Conservation (phyloP, 1,140 invertebrate species). For the Caenorhabditis inopinata region DNA sequence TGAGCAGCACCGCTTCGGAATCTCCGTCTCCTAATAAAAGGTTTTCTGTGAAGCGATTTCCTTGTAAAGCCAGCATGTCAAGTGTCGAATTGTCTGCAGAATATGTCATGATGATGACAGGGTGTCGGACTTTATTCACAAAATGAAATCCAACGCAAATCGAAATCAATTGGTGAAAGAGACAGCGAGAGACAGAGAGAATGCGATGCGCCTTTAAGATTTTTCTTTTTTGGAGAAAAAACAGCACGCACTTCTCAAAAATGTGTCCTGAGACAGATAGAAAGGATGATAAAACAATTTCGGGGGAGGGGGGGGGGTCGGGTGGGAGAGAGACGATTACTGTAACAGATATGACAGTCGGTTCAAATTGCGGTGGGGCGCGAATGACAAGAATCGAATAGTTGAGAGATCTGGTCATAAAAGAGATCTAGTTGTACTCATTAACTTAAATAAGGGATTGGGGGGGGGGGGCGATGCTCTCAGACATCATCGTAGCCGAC, state of each 20-base stretch:
- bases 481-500: not conserved
- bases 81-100: too few species aligned
- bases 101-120: too few species aligned
- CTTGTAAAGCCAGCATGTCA: too few species aligned
- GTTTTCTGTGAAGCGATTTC: too few species aligned
- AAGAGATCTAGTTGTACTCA: slow-evolving; percentile 1
- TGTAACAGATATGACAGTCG: not conserved
- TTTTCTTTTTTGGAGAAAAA: not conserved
- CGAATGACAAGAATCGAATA: too few species aligned
- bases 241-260: not conserved
- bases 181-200: too few species aligned
- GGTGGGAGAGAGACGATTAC: too few species aligned
- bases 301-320: too few species aligned
- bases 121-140: slow-evolving; percentile 6
- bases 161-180: not conserved
- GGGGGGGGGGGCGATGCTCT: not conserved
- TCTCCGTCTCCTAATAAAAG: too few species aligned
- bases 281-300: not conserved
- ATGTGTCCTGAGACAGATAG: not conserved
- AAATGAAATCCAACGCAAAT: slow-evolving; percentile 27
- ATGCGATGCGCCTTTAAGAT: too few species aligned
- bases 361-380: not conserved
- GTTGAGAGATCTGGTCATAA: not conserved
- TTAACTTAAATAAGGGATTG: not conserved
- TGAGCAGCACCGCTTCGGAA: too few species aligned